Base-by-base conservation (phyloP, 2,888 invertebrate species). In the Patella pellucida region DNA sequence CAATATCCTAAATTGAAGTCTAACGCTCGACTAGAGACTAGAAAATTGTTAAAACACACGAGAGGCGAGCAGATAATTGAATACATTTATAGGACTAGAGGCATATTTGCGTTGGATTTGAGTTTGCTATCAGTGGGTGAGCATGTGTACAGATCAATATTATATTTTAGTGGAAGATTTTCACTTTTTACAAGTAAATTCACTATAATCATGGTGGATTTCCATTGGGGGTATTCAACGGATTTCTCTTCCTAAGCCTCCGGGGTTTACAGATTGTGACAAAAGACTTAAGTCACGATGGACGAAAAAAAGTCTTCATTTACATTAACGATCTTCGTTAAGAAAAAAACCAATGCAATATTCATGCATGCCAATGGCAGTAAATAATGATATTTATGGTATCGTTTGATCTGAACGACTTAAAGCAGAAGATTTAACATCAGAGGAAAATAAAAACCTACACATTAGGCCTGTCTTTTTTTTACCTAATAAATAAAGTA, bases 1-100 rank as follows among this genome's bases (percentile, higher is more conserved):
- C 74, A 74, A 74, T 74, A 74, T 74, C 69, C 69, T 70, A 74
- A 74, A 74, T 74, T 74, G 74, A 74, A 74, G 74, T 69, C 69
- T 74, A 74, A 74, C 74, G 70, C 74, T 62, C 69, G 62, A 41
- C 62, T 68, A 70, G 68, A 62, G 70, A 70, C 74, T 74, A 67
- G 74, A 62, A 74, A 70, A 70, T 70, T 69, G 70, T 70, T 70
- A 74, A 74, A 74, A 74, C 74, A 74, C 70, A 52, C 19, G 70
- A 70, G 70, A 56, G 62, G 62, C 74, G 52, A 70, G 74, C 70
- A 70, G 56, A 74, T 74, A 74, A 74, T 74, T 74, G 69, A 74
- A 74, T 74, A 74, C 74, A 74, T 74, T 74, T 74, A 70, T 56
- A 52, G 70, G 68, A 74, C 68, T 74, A 70, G 51, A 54, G 69